Percentiles rank a stretch among this genome's conserved stretches.
Conservation (phyloP, 2,113 vertebrate species). For the Hydrolagus affinis region DNA sequence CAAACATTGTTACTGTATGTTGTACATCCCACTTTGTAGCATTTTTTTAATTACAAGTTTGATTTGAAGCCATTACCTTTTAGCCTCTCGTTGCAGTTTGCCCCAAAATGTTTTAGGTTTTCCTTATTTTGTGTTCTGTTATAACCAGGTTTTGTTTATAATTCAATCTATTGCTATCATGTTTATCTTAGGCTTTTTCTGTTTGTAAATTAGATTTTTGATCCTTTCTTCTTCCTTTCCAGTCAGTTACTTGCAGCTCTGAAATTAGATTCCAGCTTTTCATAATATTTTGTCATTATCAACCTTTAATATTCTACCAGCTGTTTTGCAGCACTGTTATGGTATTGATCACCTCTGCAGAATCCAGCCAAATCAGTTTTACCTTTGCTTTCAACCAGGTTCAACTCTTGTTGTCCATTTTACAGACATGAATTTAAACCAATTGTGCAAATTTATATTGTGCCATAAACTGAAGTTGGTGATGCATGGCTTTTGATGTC, state of each 20-base stretch:
- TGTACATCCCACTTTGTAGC: background rate
- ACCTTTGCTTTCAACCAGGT: background rate
- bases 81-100: background rate
- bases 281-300: background rate
- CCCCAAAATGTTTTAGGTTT: background rate
- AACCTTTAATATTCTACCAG: background rate
- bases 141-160: background rate
- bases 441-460: background rate
- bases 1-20: conserved; percentile 1
- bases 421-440: background rate
- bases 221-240: background rate
- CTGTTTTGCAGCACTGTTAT: background rate
- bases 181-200: background rate
- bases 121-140: background rate
- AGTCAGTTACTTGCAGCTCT: background rate
- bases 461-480: background rate
- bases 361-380: background rate
- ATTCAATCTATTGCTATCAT: too few species aligned
- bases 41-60: background rate
- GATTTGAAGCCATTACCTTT: background rate
- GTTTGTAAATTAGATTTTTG: background rate
- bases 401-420: background rate
- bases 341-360: background rate
- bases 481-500: background rate
- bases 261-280: background rate